Conservation (phyloP, 2,113 vertebrate species). For the Cyanoramphus novaezelandiae region DNA sequence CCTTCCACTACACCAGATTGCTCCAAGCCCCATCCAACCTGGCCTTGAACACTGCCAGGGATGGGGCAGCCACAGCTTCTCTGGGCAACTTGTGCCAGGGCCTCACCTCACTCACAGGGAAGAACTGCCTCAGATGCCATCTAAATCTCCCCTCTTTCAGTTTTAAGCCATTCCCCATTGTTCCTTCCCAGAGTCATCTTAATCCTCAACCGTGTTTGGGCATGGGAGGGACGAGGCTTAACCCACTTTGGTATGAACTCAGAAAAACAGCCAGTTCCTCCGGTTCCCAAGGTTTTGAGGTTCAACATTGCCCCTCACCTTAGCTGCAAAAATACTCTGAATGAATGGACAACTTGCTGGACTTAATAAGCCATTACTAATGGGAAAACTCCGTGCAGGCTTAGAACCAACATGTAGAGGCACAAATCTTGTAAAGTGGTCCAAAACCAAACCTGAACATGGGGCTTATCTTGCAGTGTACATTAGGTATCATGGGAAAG, state of each 20-base stretch:
- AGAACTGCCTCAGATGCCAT: not conserved
- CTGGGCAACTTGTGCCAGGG: not conserved
- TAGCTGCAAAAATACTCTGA: not conserved
- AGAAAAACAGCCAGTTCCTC: not conserved
- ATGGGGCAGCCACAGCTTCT: not conserved
- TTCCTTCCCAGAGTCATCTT: not conserved
- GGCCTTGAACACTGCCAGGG: not conserved
- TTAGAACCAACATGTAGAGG: not conserved
- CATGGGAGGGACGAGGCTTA: not conserved
- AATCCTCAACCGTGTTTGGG: not conserved
- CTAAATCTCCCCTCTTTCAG: not conserved
- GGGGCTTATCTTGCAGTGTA: not conserved
- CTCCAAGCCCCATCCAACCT: not conserved
- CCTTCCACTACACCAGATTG: not conserved
- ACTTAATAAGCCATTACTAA: not conserved
- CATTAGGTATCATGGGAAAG: not conserved
- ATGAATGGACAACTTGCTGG: not conserved
- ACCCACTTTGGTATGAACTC: not conserved
- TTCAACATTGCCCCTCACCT: accelerated
- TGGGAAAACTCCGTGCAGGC: not conserved
- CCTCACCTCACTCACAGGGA: not conserved
- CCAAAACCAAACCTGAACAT: not conserved
- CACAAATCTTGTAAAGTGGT: not conserved
- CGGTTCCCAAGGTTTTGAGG: not conserved
- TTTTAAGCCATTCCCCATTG: not conserved